Evolutionary conservation across 1,140 invertebrate species (phyloP).

Genomic region (Ips nitidus): DNA sequence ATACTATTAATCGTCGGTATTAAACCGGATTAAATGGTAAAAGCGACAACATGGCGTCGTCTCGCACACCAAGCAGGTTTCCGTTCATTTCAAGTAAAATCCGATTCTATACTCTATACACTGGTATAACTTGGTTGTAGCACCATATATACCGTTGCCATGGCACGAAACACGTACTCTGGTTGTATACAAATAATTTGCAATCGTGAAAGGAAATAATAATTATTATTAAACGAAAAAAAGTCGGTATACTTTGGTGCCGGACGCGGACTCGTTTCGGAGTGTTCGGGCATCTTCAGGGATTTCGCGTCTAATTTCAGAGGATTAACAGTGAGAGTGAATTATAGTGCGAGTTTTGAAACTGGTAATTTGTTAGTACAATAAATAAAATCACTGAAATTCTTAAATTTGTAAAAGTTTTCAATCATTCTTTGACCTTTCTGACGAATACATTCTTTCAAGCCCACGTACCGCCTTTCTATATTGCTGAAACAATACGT

Average conservation of each 20-base stretch:
- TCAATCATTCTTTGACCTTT: too few relatives aligned
- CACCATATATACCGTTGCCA: conserved; percentile 30
- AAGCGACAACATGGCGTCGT: conserved; percentile 11
- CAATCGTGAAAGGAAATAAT: conserved; percentile 5
- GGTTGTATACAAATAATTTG: conserved; percentile 29
- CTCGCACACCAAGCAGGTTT: conserved; percentile 29
- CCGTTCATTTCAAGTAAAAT: conserved; percentile 29
- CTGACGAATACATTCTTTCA: too few relatives aligned
- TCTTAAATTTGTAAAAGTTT: too few relatives aligned
- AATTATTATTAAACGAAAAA: conserved; percentile 1
- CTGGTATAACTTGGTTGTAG: conserved; percentile 10
- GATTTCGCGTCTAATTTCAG: not conserved
- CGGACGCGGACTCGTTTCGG: conserved; percentile 5
- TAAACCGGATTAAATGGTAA: too few relatives aligned
- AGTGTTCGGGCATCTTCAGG: not conserved
- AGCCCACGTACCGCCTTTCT: too few relatives aligned
- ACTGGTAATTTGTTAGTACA: too few relatives aligned
- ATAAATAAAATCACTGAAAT: too few relatives aligned
- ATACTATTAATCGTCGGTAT: too few relatives aligned
- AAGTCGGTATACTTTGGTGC: not conserved
- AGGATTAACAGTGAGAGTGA: not conserved
- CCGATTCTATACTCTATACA: conserved; percentile 12
- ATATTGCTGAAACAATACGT: too few relatives aligned
- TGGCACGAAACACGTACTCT: conserved; percentile 22
- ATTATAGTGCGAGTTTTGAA: not conserved